Evolutionary conservation across 2,888 invertebrate species (phyloP), one percentile per base, ranked within the genome.

Genomic region (Erannis defoliaria): DNA sequence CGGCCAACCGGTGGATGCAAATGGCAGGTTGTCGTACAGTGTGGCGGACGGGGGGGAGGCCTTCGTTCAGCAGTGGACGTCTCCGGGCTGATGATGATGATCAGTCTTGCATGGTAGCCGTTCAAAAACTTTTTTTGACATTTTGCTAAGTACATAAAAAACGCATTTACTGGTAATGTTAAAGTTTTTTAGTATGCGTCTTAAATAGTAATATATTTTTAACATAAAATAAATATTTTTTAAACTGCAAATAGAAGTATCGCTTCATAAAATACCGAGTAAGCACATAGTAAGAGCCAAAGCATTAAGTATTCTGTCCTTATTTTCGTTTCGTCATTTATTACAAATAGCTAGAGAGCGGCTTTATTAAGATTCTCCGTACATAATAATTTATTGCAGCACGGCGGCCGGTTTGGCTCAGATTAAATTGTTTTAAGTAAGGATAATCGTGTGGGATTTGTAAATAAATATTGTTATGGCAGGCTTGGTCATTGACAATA

Each of bases 291-390:
- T 70, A 66, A 63, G n/a, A 29, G 69, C 71, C 71, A 74, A 75
- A 48, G 58, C 80, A 85, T 87, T 89, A 77, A 66, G 89, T 89
- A 90, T 90, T 88, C 90, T 76, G 78, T 75, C 78, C 86, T 81
- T 88, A 88, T 84, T 84, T 88, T 84, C 82, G 84, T 89, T 88
- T 89, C 87, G 81, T 89, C 90, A 89, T 89, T 87, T 87, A 86
- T 88, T 83, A 89, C 86, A 85, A 89, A 89, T 82, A 86, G 81
- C 83, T 81, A 69, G 74, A 70, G 72, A 78, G 84, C 82, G 78
- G 85, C 82, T 86, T 85, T 87, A 89, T 90, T 90, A 89, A 88
- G 80, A 90, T 91, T 90, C 90, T 84, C 78, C 73, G 82, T 84
- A 84, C 88, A 78, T 85, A 82, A 83, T 86, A 84, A 85, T 86